Evolutionary conservation across 2,113 vertebrate genomes (phyloP), one percentile per base, ranked within the genome.

Genomic region (Pardalotus punctatus): DNA sequence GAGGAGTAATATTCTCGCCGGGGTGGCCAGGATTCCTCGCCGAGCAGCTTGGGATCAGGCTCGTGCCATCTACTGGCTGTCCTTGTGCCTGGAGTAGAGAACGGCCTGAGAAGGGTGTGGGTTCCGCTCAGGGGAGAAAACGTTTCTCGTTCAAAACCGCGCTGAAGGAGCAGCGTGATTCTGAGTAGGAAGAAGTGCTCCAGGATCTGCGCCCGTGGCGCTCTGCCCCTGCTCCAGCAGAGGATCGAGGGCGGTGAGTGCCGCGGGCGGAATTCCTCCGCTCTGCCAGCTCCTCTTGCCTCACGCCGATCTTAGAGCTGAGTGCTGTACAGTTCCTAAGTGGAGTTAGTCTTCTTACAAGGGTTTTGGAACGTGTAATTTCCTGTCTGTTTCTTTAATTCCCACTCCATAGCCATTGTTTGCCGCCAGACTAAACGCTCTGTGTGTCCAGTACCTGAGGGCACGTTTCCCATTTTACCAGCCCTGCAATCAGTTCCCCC

Each of bases 231-330:
- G 38, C 73, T 61, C 53, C 16, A 20, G 58, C 19, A 43, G 21
- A 40, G 45, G 16, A n/a, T 19, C 4, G 6, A 19, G 45, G 51
- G 10, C 2, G 0, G 2, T 10, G 80, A n/a, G 53, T n/a, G 45
- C 28, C 3, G 16, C 29, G 27, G 38, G 2, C 11, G 16, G 58
- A 40, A 58, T 69, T 38, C 58, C 35, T 27, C 28, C 0, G 0
- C 42, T 40, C 76, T 69, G 70, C 27, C 61, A n/a, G 48, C 36
- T 72, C 11, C 31, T 79, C 28, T 71, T 23, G 40, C 57, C 33
- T 3, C 53, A 38, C 27, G 40, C 48, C 4, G 1, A 14, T 50
- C 6, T n/a, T 14, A 65, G 27, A 57, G 51, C 40, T 8, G 33
- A 35, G 29, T 15, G 7, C 48, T n/a, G 8, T 12, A 13, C 31